Evolutionary conservation across 2,113 vertebrate genomes (phyloP), one percentile per base, ranked within the genome.

Genomic region (Hassar affinis): DNA sequence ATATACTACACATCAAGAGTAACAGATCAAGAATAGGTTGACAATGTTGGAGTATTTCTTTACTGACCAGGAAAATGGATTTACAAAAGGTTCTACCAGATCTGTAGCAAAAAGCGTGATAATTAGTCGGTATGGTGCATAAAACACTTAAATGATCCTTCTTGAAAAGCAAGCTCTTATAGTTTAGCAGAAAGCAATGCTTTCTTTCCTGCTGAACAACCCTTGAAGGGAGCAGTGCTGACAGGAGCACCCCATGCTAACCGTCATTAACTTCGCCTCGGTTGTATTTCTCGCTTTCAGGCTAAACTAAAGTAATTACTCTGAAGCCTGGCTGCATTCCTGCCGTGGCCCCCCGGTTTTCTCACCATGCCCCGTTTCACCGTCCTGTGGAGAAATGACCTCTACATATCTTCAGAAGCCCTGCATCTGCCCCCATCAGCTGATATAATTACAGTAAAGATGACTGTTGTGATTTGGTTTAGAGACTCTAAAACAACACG

Each of bases 211-310:
- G 15, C n/a, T 51, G n/a, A 17, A 52, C n/a, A 56, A 20, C 51
- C 30, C 30, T 51, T 51, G 17, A 66, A 80, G 49, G 47, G n/a
- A 47, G 33, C 66, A 17, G 52, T 27, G 25, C 35, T 95, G 94
- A 94, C 93, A 92, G 92, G 92, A 88, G 93, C 94, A 95, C 94
- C 25, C 18, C 94, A 95, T 95, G 91, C 91, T 85, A 93, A 88
- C 95, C 33, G 42, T 74, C 54, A 74, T 59, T 75, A 80, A 51
- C 61, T 30, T 64, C 59, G 51, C 74, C 12, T 80, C 15, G 27
- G 52, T 30, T 33, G 27, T 72, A 54, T 57, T 71, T 72, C 80
- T 82, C 15, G 68, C 80, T 82, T 82, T 59, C n/a, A 82, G 42
- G 54, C 80, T 83, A 62, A 83, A 76, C 81, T 76, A 57, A 76